Base-by-base conservation (phyloP, 2,113 vertebrate genomes). In the Eolophus roseicapilla region DNA sequence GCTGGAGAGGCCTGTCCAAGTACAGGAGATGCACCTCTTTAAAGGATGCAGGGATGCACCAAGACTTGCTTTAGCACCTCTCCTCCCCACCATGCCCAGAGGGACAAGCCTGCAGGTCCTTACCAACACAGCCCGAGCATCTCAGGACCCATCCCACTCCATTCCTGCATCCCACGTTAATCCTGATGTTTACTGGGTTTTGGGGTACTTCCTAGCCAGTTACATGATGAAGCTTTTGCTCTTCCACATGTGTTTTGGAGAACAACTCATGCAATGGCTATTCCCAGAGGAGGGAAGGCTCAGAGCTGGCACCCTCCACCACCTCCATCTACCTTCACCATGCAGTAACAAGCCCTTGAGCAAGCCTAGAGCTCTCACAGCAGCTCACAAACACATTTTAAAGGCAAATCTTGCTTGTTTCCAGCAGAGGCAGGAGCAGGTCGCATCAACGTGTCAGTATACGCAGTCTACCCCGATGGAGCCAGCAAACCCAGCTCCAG, bases 381-480 rank as follows among this genome's bases (percentile, higher is more conserved):
- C 14, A 28, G 16, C 13, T 8, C 6, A 10, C 5, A 39, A 35
- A 11, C 2, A 2, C 2, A 0, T 86, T 47, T n/a, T 53, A n/a
- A 90, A 8, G 52, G 47, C 11, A 16, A 12, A 8, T 1, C 3
- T 21, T 4, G 0, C 10, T 76, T 24, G 43, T 46, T 64, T 57
- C 18, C 88, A 91, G 96, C 49, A n/a, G 73, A 28, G 17, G 43
- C 82, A 13, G 80, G 9, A 12, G 43, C 68, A 7, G 62, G 57
- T 2, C 18, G 0, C 6, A 10, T 43, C 17, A 44, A 35, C 0
- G 82, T 95, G 65, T 82, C 39, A 0, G 92, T 98, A 3, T 97
- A 82, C 0, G 94, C 96, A 1, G 88, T 97, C 19, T 98, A 98
- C 16, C 53, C 85, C 4, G 20, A 59, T 0, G 96, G 96, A 11